Percentiles rank a stretch among this genome's conserved stretches.
These are phyloP conservation scores for Lasaia peninsularis DNA, from an alignment of 1,140 invertebrate species.

Conservation along the genomic window DNA sequence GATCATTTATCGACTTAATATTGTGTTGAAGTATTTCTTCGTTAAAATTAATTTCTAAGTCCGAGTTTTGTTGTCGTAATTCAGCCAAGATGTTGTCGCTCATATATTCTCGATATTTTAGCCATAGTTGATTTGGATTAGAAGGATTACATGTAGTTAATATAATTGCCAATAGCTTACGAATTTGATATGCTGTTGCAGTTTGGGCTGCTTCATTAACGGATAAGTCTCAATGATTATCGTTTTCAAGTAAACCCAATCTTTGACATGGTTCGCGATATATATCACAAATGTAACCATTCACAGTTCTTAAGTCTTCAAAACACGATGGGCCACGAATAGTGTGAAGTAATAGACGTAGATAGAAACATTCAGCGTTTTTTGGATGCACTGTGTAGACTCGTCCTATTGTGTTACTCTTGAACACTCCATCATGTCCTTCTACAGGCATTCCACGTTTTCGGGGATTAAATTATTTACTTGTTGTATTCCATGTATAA, in stretches of 20 bases:
- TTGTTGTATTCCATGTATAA: conserved; percentile 25
- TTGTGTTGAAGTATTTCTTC: not conserved
- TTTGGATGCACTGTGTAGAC: conserved; percentile 20
- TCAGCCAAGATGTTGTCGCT: conserved; percentile 34
- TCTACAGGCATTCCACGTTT: conserved; percentile 22
- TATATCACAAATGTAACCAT: conserved; percentile 23
- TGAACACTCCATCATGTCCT: conserved; percentile 22
- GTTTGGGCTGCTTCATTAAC: conserved; percentile 51
- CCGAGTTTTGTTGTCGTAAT: conserved; percentile 15
- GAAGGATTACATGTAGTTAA: conserved; percentile 54
- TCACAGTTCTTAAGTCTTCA: conserved; percentile 26
- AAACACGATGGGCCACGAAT: conserved; percentile 21
- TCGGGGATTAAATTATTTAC: conserved; percentile 15
- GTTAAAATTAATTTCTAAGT: not conserved
- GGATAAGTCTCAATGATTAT: conserved; percentile 50
- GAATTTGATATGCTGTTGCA: conserved; percentile 44
- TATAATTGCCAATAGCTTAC: conserved; percentile 57
- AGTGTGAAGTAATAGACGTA: conserved; percentile 16
- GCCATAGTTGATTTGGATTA: conserved; percentile 34
- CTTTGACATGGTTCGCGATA: conserved; percentile 51
- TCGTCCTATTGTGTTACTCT: conserved; percentile 24
- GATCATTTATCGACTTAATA: not conserved
- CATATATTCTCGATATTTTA: conserved; percentile 56
- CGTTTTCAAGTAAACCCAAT: conserved; percentile 38
- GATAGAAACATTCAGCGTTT: conserved; percentile 17